Conservation (phyloP, 2,888 invertebrate species). For the Aphidoletes aphidimyza region DNA sequence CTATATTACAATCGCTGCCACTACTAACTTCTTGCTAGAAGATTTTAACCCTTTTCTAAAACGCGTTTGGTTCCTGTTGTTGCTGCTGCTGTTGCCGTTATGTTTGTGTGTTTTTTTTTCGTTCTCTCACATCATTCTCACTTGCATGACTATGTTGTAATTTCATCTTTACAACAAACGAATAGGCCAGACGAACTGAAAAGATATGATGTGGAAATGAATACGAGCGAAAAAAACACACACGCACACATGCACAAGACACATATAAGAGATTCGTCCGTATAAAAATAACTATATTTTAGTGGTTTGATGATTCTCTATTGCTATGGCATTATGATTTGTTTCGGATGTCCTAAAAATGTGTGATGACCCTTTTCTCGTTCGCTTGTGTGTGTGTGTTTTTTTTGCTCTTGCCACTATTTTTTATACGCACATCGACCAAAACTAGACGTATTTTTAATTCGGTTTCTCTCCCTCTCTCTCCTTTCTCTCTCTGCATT, state of each 20-base stretch:
- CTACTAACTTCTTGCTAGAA: neutral
- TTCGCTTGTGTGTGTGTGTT: neutral
- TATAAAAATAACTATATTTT: constrained; percentile 49
- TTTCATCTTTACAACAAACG: constrained; percentile 8
- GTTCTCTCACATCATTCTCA: neutral
- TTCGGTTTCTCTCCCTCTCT: neutral
- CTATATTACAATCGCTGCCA: neutral
- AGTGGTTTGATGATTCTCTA: constrained; percentile 40
- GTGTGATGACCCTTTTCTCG: constrained; percentile 39
- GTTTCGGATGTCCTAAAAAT: constrained; percentile 53
- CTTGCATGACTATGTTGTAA: constrained; percentile 49
- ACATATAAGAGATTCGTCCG: too few relatives aligned
- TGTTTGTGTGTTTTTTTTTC: too few relatives aligned
- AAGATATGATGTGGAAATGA: neutral
- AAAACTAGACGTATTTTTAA: neutral
- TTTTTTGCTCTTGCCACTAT: too few relatives aligned
- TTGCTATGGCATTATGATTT: constrained; percentile 2
- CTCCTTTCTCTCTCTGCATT: too few relatives aligned
- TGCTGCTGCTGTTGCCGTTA: too few relatives aligned
- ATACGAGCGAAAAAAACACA: neutral
- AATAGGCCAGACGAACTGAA: neutral
- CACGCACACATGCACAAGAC: too few relatives aligned
- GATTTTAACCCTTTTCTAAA: constrained; percentile 49
- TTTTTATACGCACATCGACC: neutral
- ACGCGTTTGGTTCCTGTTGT: neutral